Conservation (phyloP, 1,140 invertebrate species). For the Pseudomyrmex dendroicus region DNA sequence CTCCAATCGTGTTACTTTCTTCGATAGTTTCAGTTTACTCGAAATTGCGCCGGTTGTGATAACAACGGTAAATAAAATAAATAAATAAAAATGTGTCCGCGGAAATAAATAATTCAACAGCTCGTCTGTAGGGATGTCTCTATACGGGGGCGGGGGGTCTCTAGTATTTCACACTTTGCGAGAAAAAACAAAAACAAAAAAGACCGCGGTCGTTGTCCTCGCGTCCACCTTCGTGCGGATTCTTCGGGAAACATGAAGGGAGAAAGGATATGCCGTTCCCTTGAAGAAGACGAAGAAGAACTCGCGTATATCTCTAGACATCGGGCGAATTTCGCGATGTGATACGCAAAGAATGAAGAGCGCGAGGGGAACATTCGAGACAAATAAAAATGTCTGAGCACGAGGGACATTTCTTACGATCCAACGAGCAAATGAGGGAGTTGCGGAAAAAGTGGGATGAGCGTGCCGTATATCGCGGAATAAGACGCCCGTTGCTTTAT, state of each 20-base stretch:
- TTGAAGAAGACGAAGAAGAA: not conserved
- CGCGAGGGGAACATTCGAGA: not conserved
- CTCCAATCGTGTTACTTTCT: not conserved
- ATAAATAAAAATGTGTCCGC: no score
- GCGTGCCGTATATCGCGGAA: not conserved
- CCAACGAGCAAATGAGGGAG: conserved; percentile 45
- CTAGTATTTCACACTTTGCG: not conserved
- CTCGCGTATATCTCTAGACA: conserved; percentile 38
- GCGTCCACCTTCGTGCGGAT: not conserved
- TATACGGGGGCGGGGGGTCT: no score
- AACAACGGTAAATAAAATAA: no score
- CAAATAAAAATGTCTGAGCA: conserved; percentile 35
- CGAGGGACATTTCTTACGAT: conserved; percentile 51
- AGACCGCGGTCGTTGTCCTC: not conserved
- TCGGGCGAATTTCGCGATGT: conserved; percentile 26
- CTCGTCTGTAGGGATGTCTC: not conserved
- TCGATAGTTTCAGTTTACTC: not conserved
- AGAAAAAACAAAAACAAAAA: not conserved
- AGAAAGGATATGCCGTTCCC: not conserved
- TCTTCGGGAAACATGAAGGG: not conserved
- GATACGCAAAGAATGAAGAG: conserved; percentile 40
- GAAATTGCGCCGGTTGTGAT: not conserved
- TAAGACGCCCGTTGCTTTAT: conserved; percentile 45
- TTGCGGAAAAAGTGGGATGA: not conserved
- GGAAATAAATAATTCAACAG: not conserved